Conservation (phyloP, 2,113 vertebrate species). For the Paedocypris sp. region DNA sequence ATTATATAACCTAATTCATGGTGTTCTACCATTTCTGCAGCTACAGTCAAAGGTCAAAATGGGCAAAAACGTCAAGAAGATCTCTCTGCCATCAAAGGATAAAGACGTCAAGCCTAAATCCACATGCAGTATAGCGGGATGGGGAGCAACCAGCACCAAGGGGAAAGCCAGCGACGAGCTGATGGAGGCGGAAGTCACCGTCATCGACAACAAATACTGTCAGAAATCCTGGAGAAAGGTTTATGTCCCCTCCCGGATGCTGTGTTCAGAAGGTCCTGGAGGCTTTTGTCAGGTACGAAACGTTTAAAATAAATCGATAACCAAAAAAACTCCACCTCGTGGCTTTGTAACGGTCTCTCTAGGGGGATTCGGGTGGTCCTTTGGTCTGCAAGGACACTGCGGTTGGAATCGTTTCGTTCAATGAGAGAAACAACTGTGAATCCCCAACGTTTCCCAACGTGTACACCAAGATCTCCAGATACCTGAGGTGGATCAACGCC, state of each 20-base stretch:
- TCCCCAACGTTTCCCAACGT: background rate
- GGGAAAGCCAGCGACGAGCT: background rate
- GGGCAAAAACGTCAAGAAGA: conserved; percentile 6
- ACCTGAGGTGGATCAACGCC: conserved; percentile 25
- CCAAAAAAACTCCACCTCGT: too few relatives aligned
- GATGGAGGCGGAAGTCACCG: conserved; percentile 22
- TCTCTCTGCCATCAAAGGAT: conserved; percentile 28
- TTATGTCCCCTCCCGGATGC: background rate
- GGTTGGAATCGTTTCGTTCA: conserved; percentile 24
- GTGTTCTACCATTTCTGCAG: too few relatives aligned
- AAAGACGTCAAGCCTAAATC: conserved; percentile 21
- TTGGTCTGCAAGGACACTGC: conserved; percentile 36
- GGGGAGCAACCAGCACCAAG: conserved; percentile 12
- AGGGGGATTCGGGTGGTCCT: conserved; percentile 43
- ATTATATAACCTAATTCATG: too few relatives aligned
- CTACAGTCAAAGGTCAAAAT: background rate
- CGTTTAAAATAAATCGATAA: background rate
- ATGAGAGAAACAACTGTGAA: background rate
- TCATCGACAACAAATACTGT: conserved; percentile 10
- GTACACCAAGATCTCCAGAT: conserved; percentile 30
- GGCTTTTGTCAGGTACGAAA: conserved; percentile 30
- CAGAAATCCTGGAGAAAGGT: background rate
- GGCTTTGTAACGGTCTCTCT: background rate
- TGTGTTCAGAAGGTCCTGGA: conserved; percentile 15
- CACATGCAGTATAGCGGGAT: conserved; percentile 38